A percentile compares a stretch with the other conserved stretches of the same genome.
phyloP scores from a whole-genome alignment of 2,797 vertebrate species.

The Anas flavirostris region DNA sequence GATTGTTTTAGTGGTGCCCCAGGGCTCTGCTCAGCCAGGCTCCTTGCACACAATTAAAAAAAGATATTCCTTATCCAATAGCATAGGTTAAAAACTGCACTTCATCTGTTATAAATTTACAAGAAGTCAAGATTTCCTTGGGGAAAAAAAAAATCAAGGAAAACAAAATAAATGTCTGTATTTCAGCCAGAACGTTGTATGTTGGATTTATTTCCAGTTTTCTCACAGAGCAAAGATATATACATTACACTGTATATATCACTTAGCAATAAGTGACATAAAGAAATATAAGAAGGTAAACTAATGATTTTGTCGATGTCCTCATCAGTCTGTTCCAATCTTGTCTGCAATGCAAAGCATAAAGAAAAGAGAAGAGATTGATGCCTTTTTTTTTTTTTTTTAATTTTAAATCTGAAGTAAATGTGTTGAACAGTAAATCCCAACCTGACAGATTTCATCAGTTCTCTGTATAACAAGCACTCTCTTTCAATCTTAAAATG shows the following conservation, averaged over 20 bases:
- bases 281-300: not conserved
- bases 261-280: not conserved
- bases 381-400: not conserved
- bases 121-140: not conserved
- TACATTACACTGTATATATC: not conserved
- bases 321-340: accelerated
- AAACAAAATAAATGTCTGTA: not conserved
- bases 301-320: not conserved
- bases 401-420: not conserved
- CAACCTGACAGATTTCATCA: conserved; percentile 58
- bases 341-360: not conserved
- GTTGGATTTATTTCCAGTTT: not conserved
- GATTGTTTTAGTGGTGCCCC: not conserved
- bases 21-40: not conserved
- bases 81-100: not conserved
- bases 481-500: conserved; percentile 60
- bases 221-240: not conserved
- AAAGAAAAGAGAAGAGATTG: not conserved
- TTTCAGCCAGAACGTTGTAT: not conserved
- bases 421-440: conserved; percentile 53
- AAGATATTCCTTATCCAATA: not conserved
- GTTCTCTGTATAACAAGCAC: conserved; percentile 45
- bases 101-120: not conserved
- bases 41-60: not conserved
- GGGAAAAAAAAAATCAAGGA: not conserved